These are phyloP conservation scores for Andrena marginata DNA, from an alignment of 2,888 invertebrate genomes.

Conservation along the genomic window DNA sequence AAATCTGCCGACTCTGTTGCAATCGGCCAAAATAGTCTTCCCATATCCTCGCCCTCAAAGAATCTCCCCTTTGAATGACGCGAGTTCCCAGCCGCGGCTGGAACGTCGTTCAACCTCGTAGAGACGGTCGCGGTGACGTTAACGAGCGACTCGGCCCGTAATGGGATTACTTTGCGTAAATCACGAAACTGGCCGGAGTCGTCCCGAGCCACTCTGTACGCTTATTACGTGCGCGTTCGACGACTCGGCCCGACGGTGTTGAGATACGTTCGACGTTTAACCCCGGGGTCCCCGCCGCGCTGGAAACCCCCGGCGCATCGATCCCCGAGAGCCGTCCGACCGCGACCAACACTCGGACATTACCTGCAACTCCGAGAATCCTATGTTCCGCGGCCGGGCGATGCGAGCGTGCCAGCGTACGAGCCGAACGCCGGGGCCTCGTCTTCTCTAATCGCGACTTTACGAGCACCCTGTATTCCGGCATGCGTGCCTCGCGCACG, in stretches of 20 bases:
- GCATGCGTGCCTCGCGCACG: conserved; percentile 77
- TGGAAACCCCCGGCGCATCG: conserved; percentile 60
- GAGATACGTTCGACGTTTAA: conserved; percentile 78
- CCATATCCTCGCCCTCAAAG: conserved; percentile 1
- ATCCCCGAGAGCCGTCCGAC: conserved; percentile 33
- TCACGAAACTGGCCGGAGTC: conserved; percentile 67
- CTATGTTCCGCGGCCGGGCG: conserved; percentile 57
- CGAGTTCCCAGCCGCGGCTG: conserved; percentile 29
- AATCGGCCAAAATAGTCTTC: not conserved
- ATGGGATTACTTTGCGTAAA: conserved; percentile 80
- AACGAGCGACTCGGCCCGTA: conserved; percentile 75
- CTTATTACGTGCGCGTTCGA: conserved; percentile 67
- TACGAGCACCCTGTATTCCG: conserved; percentile 79
- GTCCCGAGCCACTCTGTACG: conserved; percentile 45
- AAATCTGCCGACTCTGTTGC: not conserved
- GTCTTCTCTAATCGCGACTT: conserved; percentile 76
- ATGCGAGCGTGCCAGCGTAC: conserved; percentile 12
- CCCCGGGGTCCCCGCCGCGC: conserved; percentile 64
- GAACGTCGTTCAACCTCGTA: conserved; percentile 28
- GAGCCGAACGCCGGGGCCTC: conserved; percentile 22
- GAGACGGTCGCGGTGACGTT: conserved; percentile 64
- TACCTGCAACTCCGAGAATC: conserved; percentile 73
- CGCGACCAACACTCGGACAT: conserved; percentile 47
- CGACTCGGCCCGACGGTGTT: conserved; percentile 55
- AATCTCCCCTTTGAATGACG: conserved; percentile 28